A percentile compares a stretch with the other conserved stretches of the same genome.
Conservation (phyloP, 92 coral and sea anemone species). For the Bergia puertoricense region DNA sequence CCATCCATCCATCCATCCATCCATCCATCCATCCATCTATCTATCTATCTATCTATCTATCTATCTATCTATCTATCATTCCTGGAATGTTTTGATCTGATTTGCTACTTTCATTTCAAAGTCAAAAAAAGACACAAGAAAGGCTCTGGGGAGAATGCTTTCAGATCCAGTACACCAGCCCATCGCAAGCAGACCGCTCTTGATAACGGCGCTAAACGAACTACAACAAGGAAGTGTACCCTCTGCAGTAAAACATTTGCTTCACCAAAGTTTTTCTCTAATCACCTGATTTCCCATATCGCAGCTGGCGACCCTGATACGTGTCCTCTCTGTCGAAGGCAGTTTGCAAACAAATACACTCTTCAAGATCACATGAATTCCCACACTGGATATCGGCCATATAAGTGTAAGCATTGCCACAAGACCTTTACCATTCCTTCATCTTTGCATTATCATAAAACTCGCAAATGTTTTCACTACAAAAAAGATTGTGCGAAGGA, state of each 20-base stretch:
- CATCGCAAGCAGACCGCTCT: not conserved
- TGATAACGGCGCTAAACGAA: not conserved
- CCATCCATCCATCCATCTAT: too few relatives aligned
- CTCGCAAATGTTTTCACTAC: not conserved
- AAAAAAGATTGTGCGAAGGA: not conserved
- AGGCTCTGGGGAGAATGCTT: too few relatives aligned
- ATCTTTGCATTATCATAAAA: not conserved
- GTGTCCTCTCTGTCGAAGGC: not conserved
- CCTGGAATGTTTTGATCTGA: not conserved
- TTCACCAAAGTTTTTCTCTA: not conserved
- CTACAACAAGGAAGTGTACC: not conserved
- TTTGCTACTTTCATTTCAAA: not conserved
- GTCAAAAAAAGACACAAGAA: not conserved
- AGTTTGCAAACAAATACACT: not conserved
- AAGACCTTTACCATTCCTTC: not conserved
- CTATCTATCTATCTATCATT: too few relatives aligned
- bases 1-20: too few relatives aligned
- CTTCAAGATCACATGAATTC: not conserved
- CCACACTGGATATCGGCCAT: not conserved
- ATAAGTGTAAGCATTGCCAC: not conserved
- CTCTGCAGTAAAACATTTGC: not conserved
- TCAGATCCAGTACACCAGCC: too few relatives aligned
- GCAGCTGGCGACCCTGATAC: not conserved
- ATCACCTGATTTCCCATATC: not conserved
- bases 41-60: too few relatives aligned